Percentiles rank a stretch among this genome's conserved stretches.
These are phyloP conservation scores for Ecliptopera silaceata DNA, from an alignment of 2,888 invertebrate genomes.

Conservation along the genomic window DNA sequence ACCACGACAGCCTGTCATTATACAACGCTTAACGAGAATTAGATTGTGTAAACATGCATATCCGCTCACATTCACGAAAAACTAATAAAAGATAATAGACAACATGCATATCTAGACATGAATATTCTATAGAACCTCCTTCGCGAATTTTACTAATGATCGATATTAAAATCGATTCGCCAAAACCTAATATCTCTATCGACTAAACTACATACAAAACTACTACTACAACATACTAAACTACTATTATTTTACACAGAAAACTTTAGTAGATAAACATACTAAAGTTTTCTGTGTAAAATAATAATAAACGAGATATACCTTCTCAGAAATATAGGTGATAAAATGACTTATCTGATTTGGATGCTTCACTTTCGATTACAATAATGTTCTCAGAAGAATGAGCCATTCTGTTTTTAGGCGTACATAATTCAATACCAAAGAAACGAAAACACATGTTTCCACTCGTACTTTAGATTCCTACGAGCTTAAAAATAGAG, in stretches of 20 bases:
- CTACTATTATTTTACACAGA: too few relatives aligned
- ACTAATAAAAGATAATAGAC: too few relatives aligned
- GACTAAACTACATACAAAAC: too few relatives aligned
- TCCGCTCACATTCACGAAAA: conserved; percentile 8
- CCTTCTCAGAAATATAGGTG: too few relatives aligned
- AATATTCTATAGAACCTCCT: too few relatives aligned
- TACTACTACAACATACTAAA: too few relatives aligned
- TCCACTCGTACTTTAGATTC: conserved; percentile 2
- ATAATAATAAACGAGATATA: too few relatives aligned
- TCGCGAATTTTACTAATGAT: too few relatives aligned
- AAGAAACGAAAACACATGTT: neutral
- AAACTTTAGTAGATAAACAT: too few relatives aligned
- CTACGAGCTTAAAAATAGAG: neutral
- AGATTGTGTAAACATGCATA: conserved; percentile 19
- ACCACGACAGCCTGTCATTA: conserved; percentile 58
- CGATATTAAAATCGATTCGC: neutral
- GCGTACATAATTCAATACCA: conserved; percentile 8
- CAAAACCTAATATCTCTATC: neutral
- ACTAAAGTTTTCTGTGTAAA: too few relatives aligned
- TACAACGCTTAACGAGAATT: conserved; percentile 35
- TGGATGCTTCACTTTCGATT: neutral
- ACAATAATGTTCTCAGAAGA: conserved; percentile 6
- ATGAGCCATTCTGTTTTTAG: neutral
- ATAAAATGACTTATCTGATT: neutral
- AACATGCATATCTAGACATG: too few relatives aligned